phyloP scores from a whole-genome alignment of 2,797 vertebrate species.

The Notolabrus celidotus region DNA sequence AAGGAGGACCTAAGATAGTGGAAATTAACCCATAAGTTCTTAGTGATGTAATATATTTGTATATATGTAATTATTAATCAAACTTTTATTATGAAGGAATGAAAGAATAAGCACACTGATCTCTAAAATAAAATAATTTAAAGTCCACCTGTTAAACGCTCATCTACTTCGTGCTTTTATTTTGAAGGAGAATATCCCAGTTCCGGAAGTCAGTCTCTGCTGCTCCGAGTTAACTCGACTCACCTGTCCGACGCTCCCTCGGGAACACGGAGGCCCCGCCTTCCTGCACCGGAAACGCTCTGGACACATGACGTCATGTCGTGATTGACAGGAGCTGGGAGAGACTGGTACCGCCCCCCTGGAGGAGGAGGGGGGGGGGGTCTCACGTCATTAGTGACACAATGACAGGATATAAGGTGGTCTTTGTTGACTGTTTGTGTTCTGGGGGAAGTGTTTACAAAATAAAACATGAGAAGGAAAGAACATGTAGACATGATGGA shows the following conservation, averaged over 20 bases:
- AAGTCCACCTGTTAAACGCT: not conserved
- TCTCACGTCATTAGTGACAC: constrained; percentile 15
- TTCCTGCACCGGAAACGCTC: constrained; percentile 80
- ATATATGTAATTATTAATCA: no score
- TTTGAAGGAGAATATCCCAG: not conserved
- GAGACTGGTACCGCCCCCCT: constrained; percentile 66
- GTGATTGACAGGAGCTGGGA: constrained; percentile 78
- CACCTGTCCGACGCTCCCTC: constrained; percentile 39
- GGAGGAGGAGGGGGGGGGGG: not conserved
- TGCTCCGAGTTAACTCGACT: not conserved
- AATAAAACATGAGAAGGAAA: not conserved
- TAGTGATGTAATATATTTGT: no score
- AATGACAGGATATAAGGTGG: not conserved
- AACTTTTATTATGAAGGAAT: no score
- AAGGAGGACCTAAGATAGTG: no score
- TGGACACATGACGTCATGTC: constrained; percentile 75
- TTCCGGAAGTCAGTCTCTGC: constrained; percentile 14
- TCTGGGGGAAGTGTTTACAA: not conserved
- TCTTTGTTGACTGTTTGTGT: not conserved
- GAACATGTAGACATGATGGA: no score
- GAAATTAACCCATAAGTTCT: no score
- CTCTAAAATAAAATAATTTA: no score
- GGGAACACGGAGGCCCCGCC: constrained; percentile 75
- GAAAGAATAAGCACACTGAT: no score
- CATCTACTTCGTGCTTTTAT: not conserved